A percentile compares a stretch with the other conserved stretches of the same genome.
Evolutionary conservation across 2,797 vertebrate species (phyloP).

Genomic region (Gastrophryne carolinensis): DNA sequence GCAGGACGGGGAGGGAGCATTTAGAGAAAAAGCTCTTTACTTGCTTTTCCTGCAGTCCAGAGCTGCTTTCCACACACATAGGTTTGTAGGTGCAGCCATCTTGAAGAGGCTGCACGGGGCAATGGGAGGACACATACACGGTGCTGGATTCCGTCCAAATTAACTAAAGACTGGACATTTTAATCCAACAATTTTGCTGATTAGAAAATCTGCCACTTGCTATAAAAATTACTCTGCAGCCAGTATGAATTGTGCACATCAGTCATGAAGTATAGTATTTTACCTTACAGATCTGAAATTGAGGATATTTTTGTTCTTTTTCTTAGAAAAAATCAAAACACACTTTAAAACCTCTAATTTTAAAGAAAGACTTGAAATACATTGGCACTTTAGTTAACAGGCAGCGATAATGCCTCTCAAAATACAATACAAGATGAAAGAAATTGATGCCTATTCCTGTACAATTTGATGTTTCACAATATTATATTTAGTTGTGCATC

Average conservation of each 20-base stretch:
- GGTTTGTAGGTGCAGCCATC: too few species aligned
- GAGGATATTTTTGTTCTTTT: not conserved
- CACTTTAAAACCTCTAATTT: slow-evolving; percentile 31
- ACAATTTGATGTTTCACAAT: not conserved
- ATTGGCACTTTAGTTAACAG: slow-evolving; percentile 4
- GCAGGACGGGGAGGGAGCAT: too few species aligned
- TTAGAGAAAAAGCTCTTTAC: too few species aligned
- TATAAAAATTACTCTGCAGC: not conserved
- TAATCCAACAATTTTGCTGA: too few species aligned
- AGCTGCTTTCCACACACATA: too few species aligned
- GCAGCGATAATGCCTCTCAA: not conserved
- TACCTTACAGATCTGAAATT: not conserved
- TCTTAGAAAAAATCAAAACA: slow-evolving; percentile 1
- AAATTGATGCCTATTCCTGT: slow-evolving; percentile 1
- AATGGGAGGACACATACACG: too few species aligned
- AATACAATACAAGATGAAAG: slow-evolving; percentile 9
- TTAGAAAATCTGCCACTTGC: not conserved
- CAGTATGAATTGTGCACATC: not conserved
- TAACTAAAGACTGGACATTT: too few species aligned
- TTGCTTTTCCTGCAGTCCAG: too few species aligned
- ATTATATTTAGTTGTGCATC: slow-evolving; percentile 13
- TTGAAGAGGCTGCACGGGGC: too few species aligned
- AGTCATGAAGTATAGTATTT: not conserved
- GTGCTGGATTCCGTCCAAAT: too few species aligned
- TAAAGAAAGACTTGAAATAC: not conserved